These are phyloP conservation scores for Vulpes vulpes DNA, from an alignment of 2,113 vertebrate genomes.

Conservation along the genomic window DNA sequence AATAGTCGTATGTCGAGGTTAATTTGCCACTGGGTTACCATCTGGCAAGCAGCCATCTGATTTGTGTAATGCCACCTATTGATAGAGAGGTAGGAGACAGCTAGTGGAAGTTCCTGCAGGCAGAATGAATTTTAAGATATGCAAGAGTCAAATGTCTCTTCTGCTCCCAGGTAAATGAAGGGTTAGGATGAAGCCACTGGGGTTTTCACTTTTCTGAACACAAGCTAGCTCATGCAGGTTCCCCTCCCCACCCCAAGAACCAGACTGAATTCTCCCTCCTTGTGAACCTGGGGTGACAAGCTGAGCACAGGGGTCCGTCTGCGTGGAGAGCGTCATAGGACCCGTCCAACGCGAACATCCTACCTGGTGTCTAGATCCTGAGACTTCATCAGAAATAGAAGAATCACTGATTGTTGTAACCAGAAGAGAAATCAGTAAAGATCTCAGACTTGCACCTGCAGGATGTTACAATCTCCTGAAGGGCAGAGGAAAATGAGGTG, in stretches of 20 bases:
- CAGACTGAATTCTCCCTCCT: background rate
- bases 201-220: background rate
- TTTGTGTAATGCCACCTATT: too few relatives aligned
- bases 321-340: background rate
- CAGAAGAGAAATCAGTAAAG: background rate
- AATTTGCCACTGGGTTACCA: too few relatives aligned
- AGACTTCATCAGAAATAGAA: background rate
- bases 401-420: background rate
- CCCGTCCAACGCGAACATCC: too few relatives aligned
- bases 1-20: too few relatives aligned
- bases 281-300: background rate
- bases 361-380: background rate
- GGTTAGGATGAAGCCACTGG: background rate
- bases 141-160: background rate
- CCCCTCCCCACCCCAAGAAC: background rate
- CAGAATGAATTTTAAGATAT: background rate
- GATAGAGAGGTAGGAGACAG: too few relatives aligned
- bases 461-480: background rate
- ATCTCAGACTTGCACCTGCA: background rate
- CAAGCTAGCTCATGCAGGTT: too few relatives aligned
- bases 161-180: background rate
- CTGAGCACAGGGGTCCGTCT: background rate
- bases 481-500: background rate
- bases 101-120: too few relatives aligned
- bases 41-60: too few relatives aligned